Evolutionary conservation across 1,140 invertebrate species (phyloP).

Genomic region (Babylonia areolata): DNA sequence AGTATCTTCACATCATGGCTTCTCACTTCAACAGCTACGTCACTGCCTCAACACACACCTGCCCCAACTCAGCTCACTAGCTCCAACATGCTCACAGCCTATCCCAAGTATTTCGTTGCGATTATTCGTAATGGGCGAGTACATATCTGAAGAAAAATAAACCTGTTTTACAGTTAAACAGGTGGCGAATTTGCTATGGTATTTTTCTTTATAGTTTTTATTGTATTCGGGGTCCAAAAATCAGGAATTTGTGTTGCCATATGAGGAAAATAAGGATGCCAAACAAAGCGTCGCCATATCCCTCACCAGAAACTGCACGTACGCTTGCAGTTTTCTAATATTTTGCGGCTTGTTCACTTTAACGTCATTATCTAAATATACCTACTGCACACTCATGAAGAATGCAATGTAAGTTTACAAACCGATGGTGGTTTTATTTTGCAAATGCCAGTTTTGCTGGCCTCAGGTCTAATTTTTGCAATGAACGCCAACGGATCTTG

Average conservation of each 20-base stretch:
- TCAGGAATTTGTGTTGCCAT: constrained; percentile 26
- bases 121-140: too few species aligned
- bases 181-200: too few species aligned
- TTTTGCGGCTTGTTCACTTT: background rate
- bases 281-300: constrained; percentile 74
- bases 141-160: too few species aligned
- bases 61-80: background rate
- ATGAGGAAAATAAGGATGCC: constrained; percentile 32
- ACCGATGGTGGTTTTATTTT: constrained; percentile 90
- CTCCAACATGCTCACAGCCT: background rate
- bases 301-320: constrained; percentile 63
- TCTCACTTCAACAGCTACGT: background rate
- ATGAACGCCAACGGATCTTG: constrained; percentile 95
- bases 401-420: constrained; percentile 48
- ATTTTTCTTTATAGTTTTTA: too few species aligned
- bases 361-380: background rate
- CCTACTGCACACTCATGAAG: background rate
- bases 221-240: background rate
- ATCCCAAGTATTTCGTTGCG: background rate
- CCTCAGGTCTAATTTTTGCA: constrained; percentile 88
- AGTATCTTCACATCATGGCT: background rate
- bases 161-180: too few species aligned
- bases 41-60: background rate
- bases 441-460: constrained; percentile 91
- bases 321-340: constrained; percentile 15